These are phyloP conservation scores for Eospalax fontanierii DNA, from an alignment of 2,797 vertebrate species.

Conservation along the genomic window DNA sequence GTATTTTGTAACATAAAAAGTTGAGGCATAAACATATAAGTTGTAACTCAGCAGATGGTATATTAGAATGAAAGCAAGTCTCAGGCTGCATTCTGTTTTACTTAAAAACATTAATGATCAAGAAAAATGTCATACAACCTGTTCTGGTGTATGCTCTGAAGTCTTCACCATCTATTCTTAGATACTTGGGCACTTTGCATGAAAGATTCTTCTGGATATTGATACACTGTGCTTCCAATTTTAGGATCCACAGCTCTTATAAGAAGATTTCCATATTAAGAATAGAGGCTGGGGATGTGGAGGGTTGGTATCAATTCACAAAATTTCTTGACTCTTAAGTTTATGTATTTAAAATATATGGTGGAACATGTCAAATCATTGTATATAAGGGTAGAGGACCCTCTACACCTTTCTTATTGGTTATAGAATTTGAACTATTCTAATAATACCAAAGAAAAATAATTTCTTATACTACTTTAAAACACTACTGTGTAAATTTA, in stretches of 20 bases:
- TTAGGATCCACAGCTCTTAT: not conserved
- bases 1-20: no score
- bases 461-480: slow-evolving; percentile 22
- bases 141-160: slow-evolving; percentile 12
- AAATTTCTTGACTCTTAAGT: not conserved
- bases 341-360: slow-evolving; percentile 15
- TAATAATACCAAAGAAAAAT: slow-evolving; percentile 30
- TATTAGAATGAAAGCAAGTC: slow-evolving; percentile 56
- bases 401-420: not conserved
- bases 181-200: not conserved
- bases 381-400: not conserved
- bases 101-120: slow-evolving; percentile 42
- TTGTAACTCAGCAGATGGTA: slow-evolving; percentile 9
- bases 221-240: not conserved
- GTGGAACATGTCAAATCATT: not conserved
- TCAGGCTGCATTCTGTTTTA: slow-evolving; percentile 17
- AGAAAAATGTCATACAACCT: not conserved
- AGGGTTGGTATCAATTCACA: not conserved
- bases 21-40: not conserved
- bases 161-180: slow-evolving; percentile 41
- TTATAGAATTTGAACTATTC: not conserved
- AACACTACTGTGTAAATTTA: not conserved
- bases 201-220: slow-evolving; percentile 28
- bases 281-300: not conserved
- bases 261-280: slow-evolving; percentile 40